These are phyloP conservation scores for Chrysopa pallens DNA, from an alignment of 1,140 invertebrate species.

Conservation along the genomic window DNA sequence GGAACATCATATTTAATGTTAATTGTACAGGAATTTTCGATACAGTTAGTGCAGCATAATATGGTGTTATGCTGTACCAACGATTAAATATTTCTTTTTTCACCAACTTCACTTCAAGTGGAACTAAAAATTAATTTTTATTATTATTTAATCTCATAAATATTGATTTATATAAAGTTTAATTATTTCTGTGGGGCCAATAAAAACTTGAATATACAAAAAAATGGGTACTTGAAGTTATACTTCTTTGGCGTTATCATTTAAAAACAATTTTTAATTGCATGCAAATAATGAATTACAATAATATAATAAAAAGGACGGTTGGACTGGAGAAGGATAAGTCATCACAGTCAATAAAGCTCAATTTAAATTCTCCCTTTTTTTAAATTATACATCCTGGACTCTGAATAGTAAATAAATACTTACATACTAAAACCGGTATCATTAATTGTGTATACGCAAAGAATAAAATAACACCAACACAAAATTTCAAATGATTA, in stretches of 20 bases:
- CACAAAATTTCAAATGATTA: slow-evolving; percentile 44
- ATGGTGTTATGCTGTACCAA: slow-evolving; percentile 63
- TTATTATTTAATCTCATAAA: too few species aligned
- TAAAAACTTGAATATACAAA: too few species aligned
- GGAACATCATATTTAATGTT: slow-evolving; percentile 34
- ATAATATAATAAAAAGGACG: too few species aligned
- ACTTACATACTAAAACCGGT: slow-evolving; percentile 37
- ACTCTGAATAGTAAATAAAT: slow-evolving; percentile 4
- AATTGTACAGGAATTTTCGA: slow-evolving; percentile 40
- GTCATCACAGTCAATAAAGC: too few species aligned
- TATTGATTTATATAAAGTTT: too few species aligned
- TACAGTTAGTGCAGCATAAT: slow-evolving; percentile 58
- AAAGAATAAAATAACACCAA: slow-evolving; percentile 40
- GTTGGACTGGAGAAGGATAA: too few species aligned
- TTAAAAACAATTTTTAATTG: too few species aligned
- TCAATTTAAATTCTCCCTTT: neutral
- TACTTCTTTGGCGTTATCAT: too few species aligned
- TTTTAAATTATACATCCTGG: neutral
- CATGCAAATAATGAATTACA: too few species aligned
- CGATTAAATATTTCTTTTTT: slow-evolving; percentile 68
- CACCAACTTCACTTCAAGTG: slow-evolving; percentile 59
- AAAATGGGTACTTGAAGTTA: too few species aligned
- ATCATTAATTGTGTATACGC: slow-evolving; percentile 46
- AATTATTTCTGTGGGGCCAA: too few species aligned
- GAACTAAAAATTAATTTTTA: slow-evolving; percentile 34